Evolutionary conservation across 2,113 vertebrate species (phyloP), one percentile per base, ranked within the genome.

Genomic region (Barbus barbus): DNA sequence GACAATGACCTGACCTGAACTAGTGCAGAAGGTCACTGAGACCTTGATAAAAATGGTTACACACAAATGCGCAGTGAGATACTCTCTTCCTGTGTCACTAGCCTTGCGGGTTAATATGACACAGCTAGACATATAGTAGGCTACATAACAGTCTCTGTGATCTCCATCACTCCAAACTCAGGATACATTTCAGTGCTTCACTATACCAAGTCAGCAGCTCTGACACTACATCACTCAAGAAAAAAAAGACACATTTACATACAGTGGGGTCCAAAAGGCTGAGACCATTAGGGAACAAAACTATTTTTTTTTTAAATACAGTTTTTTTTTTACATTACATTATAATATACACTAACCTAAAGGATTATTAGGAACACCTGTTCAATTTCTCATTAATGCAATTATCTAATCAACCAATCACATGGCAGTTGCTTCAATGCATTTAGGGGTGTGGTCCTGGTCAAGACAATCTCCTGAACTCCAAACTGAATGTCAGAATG

Each of bases 101-200:
- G 36, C 58, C 78, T 61, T 80, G 78, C 0, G 1, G 41, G 38
- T 80, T 80, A 65, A 65, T 31, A 65, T 65, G 60, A 79, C 38
- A 61, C 38, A 26, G 56, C 13, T 28, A 44, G 14, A 44, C 33
- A 28, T 8, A 1, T n/a, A 9, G 9, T 28, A 48, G 28, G 44
- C 28, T 14, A 20, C 58, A 65, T n/a, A n/a, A n/a, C n/a, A n/a
- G 36, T 63, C 31, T 78, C 76, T 60, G 1, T 26, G 51, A 78
- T 61, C 51, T 58, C 51, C 74, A 77, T 56, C 5, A 77, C 26
- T 53, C 9, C 18, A 76, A 36, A 77, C 51, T n/a, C 31, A 58
- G 22, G 22, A 58, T 36, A 38, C 75, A 7, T 38, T 78, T 24
- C 20, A 78, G 36, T 58, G 53, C 51, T 11, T 76, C 28, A 33